Evolutionary conservation across 2,797 vertebrate species (phyloP), one percentile per base, ranked within the genome.

Genomic region (Iguana delicatissima): DNA sequence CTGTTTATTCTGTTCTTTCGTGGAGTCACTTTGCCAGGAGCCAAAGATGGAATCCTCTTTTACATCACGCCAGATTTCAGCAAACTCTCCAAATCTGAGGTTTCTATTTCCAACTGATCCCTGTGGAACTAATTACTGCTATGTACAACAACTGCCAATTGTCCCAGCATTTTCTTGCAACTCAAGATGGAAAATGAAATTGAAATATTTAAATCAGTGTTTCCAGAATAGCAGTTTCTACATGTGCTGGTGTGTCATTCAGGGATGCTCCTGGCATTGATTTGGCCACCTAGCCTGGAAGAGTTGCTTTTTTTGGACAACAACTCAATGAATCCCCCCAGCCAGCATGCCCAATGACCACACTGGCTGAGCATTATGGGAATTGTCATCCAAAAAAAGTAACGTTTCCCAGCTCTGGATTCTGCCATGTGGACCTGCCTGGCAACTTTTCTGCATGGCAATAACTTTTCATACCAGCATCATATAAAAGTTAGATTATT

Each of bases 41-140:
- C 98, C 77, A 98, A 98, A 57, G 98, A 99, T 0, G 98, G 98
- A 8, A 98, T 99, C 93, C 98, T 95, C 77, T 99, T 99, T 96
- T 99, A 99, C 94, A 97, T 99, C 87, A 99, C 98, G 0, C 98
- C 98, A 0, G 98, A 99, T 93, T 99, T 99, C 93, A 98, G 97
- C 81, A 99, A 98, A 95, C 98, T 99, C 22, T 90, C 96, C 0
- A 91, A 96, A 76, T 99, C 98, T 0, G 98, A 98, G 98, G 98
- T 99, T 90, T 1, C 93, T 95, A 89, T 9, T 10, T 59, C 80
- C 20, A 6, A 24, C 77, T 29, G n/a, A 24, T 38, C 62, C 50
- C 24, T 2, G 2, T 12, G 55, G 22, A 74, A 79, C 72, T 69
- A 86, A 59, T 73, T 72, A 57, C 10, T 7, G 32, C 35, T 4